Evolutionary conservation across 1,140 invertebrate genomes (phyloP), one percentile per base, ranked within the genome.

Genomic region (Tenebrio molitor): DNA sequence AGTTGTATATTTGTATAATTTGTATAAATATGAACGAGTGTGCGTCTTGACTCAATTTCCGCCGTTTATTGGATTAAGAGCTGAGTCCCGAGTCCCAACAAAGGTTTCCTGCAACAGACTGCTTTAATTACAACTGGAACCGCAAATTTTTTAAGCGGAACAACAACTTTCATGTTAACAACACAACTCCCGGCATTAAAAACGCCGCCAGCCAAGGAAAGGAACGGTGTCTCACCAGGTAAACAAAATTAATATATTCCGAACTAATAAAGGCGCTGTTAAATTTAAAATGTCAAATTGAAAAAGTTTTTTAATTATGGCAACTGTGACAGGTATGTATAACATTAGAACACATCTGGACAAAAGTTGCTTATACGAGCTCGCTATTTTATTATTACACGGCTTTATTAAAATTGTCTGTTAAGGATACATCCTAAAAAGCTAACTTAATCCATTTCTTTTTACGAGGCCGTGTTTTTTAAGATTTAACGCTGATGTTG

Each of bases 241-340:
- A 58, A 58, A 58, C 50, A 58, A 58, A 58, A 23, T 23, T 58
- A 58, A 58, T 58, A 58, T 58, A 58, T 58, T 58, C 50, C 23
- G 23, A 58, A 58, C 50, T 58, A 58, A 58, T 58, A 58, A 58
- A 58, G 15, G 50, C 29, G n/a, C 15, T 58, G 50, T 58, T 58
- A 58, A 58, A 58, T 58, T 33, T 29, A 58, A 58, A 58, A 58
- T 58, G 50, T 58, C 50, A 58, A 29, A 58, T 58, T 58, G 50
- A 58, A 58, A 58, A 58, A 58, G 50, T 58, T 58, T 58, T 58
- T 58, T 58, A 58, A 58, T 58, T 58, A 58, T 58, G 19, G 50
- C 14, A n/a, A 29, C 10, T 58, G 50, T 58, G 50, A 29, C 50
- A 58, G 50, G 50, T 58, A 58, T 58, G 50, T n/a, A 2, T 58